Conservation (phyloP, 2,888 invertebrate genomes). For the Yponomeuta evonymella region DNA sequence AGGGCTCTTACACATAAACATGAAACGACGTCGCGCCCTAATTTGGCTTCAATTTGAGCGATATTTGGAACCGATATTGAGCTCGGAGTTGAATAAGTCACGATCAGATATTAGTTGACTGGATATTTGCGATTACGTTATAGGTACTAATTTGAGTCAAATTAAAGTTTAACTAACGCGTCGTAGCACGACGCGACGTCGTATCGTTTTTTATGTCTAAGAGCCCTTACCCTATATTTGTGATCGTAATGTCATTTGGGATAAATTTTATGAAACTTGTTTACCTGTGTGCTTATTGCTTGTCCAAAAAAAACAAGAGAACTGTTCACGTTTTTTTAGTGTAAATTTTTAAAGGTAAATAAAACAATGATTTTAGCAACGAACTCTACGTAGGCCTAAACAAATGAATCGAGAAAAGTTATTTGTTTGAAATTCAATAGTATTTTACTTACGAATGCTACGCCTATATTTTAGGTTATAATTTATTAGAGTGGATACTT, state of each 20-base stretch:
- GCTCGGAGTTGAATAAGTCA: too few relatives aligned
- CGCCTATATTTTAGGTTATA: conserved; percentile 9
- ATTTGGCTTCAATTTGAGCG: too few relatives aligned
- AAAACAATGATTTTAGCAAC: conserved; percentile 10
- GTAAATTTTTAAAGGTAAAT: neutral
- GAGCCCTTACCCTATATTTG: neutral
- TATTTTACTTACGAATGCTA: conserved; percentile 7
- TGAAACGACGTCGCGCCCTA: too few relatives aligned
- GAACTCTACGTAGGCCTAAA: conserved; percentile 11
- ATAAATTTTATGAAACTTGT: neutral
- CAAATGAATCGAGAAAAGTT: conserved; percentile 6
- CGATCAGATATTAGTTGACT: too few relatives aligned
- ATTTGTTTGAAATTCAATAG: neutral
- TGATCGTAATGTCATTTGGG: neutral
- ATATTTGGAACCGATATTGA: too few relatives aligned
- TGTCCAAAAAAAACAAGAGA: neutral
- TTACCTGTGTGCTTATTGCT: neutral
- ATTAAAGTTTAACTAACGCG: too few relatives aligned
- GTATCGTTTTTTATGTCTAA: too few relatives aligned
- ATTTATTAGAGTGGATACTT: conserved; percentile 21
- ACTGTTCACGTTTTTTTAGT: neutral
- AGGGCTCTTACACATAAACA: too few relatives aligned
- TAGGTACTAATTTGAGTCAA: too few relatives aligned
- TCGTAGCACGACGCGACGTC: too few relatives aligned
- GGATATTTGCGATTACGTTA: too few relatives aligned